Evolutionary conservation across 2,888 invertebrate genomes (phyloP), one percentile per base, ranked within the genome.

Genomic region (Cataglyphis livida): DNA sequence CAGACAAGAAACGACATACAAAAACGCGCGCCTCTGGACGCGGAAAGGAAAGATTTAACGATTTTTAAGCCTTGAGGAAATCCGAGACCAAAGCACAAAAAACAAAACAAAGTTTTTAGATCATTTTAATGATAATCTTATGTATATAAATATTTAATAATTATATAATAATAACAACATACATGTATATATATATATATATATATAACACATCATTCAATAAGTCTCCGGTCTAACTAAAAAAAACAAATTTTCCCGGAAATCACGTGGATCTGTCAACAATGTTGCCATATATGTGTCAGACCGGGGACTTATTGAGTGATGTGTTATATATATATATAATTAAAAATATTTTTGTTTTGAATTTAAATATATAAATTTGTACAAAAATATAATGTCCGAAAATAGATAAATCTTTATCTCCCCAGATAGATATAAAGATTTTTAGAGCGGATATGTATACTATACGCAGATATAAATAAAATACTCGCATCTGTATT

Each of bases 41-140:
- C 65, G 82, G 76, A 85, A 82, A 84, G 59, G 74, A 87, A 82
- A 84, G 68, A 76, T 84, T 70, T 78, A 74, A 74, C 59, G 38
- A 70, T 62, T 65, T 59, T 82, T 62, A 64, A 44, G 18, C 35
- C 61, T 7, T 9, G 15, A 21, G 44, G 28, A 70, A 70, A 59
- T 44, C 32, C 21, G 12, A n/a, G 35, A 18, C 3, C 1, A 54
- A 59, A 25, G 28, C 18, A 10, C n/a, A 48, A 32, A 25, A 57
- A 68, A 28, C 25, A 28, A 48, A 15, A 28, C n/a, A n/a, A n/a
- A n/a, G 5, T 21, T 21, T 54, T 35, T 59, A 35, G 25, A 10
- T 15, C 28, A 25, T 10, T 6, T 32, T 32, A 41, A 12, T 6
- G 4, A 74, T 9, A 35, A 48, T 51, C 7, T 48, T 12, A 21